Base-by-base conservation (phyloP, 1,140 invertebrate genomes). In the Drosophila arawakana region DNA sequence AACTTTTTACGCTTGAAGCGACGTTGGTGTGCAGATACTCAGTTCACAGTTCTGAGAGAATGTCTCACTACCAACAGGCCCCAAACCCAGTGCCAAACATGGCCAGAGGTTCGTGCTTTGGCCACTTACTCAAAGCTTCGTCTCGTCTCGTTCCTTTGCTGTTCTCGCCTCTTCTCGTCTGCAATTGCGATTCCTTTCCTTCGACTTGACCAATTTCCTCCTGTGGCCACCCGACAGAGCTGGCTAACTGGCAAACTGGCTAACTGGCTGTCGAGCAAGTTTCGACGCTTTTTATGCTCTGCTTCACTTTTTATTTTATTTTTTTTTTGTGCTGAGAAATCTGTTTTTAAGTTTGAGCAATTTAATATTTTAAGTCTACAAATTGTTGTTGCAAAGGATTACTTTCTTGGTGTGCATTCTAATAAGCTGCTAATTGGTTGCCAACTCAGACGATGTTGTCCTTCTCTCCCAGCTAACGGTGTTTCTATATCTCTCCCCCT, bases 361-460 rank as follows among this genome's bases (percentile, higher is more conserved):
- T 89, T 89, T 89, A 89, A 89, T 89, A 89, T 89, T 89, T 89
- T 89, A 89, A 89, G 85, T 90, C 84, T 70, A 89, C 84, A 89
- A 82, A 89, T 81, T 84, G 84, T 89, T 88, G 84, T 69, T 80
- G 85, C 65, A 80, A 61, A 65, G 85, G 85, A 84, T 89, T 89
- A 84, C 54, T 70, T 79, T 82, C 25, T 69, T 72, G 83, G 76
- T 82, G 84, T 89, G 84, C 84, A 89, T 84, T 89, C 80, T 89
- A 89, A 89, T 89, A 89, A 89, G 84, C 84, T 84, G 85, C 69
- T 89, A 89, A 89, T 89, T 89, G 85, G 84, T 89, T 83, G 84
- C 58, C 70, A 78, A 35, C 72, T 63, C 83, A 89, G 84, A 83
- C 82, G 68, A 80, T 67, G 25, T 43, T 71, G 69, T 63, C 59